Evolutionary conservation across 2,888 invertebrate genomes (phyloP), one percentile per base, ranked within the genome.

Genomic region (Andricus curvator): DNA sequence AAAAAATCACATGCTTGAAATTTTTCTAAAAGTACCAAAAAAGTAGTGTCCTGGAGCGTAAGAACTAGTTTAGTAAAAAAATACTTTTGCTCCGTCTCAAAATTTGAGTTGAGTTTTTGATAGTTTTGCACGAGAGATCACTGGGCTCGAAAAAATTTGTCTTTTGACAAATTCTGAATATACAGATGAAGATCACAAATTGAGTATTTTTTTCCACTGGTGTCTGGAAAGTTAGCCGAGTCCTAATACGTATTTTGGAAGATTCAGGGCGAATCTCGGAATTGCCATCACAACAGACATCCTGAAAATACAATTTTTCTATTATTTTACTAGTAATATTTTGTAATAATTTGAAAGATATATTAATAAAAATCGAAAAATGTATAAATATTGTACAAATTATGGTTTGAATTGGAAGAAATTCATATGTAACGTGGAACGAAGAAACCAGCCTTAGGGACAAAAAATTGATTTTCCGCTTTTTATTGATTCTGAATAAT

Each of bases 241-340:
- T 83, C 97, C 96, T 94, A 97, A 94, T 87, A 97, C 96, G 92
- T 97, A 97, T 94, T 97, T 97, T 90, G 97, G 97, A 94, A 97
- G 94, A 93, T 96, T 96, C 93, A 95, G 96, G 81, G 96, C 96
- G 90, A 96, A 95, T 93, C 97, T 95, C 87, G 97, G 97, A 92
- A 97, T 96, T 88, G 97, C 97, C 95, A 97, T 96, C 89, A 97
- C 94, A 93, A 97, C 95, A 83, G 97, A 97, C 95, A 97, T 95
- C 93, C 97, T 97, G 94, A 83, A 94, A 95, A 92, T 9, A 37
- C 76, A 77, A 68, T 44, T 51, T 74, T 9, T 11, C 20, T n/a
- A 33, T 74, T 74, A 48, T 25, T 48, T 48, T 51, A 17, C 17
- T 6, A 15, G 22, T 20, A n/a, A 62, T 13, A 11, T 62, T 62